A percentile compares a stretch with the other conserved stretches of the same genome.
Evolutionary conservation across 1,140 invertebrate species (phyloP).

Genomic region (Drosophila subpulchrella): DNA sequence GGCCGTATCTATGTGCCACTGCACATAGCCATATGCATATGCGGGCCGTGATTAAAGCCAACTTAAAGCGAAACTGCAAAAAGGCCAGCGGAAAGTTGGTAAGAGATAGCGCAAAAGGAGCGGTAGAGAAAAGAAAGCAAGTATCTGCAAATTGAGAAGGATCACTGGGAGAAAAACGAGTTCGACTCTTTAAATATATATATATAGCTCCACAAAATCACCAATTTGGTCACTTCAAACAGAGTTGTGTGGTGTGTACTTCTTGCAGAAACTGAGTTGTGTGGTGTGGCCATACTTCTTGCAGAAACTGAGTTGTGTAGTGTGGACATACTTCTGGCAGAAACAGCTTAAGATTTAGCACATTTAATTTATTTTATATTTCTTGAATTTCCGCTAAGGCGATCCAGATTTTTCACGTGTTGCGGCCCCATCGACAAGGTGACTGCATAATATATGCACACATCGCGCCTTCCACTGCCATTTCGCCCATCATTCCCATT

Average conservation of each 20-base stretch:
- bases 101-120: slow-evolving; percentile 19
- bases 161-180: slow-evolving; percentile 1
- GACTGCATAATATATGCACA: slow-evolving; percentile 59
- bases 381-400: background rate
- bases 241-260: no score
- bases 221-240: background rate
- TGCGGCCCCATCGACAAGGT: slow-evolving; percentile 6
- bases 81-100: slow-evolving; percentile 45
- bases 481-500: background rate
- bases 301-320: no score
- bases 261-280: background rate
- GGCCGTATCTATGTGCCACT: background rate
- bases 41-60: slow-evolving; percentile 51
- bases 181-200: no score
- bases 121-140: background rate
- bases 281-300: no score
- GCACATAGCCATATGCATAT: slow-evolving; percentile 14
- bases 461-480: slow-evolving; percentile 31
- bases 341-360: no score
- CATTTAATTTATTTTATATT: background rate
- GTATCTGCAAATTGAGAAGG: background rate
- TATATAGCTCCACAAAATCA: no score
- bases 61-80: slow-evolving; percentile 50
- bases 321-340: no score
- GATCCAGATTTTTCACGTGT: slow-evolving; percentile 13